These are phyloP conservation scores for Beris morrisii DNA, from an alignment of 2,888 invertebrate species.

Conservation along the genomic window DNA sequence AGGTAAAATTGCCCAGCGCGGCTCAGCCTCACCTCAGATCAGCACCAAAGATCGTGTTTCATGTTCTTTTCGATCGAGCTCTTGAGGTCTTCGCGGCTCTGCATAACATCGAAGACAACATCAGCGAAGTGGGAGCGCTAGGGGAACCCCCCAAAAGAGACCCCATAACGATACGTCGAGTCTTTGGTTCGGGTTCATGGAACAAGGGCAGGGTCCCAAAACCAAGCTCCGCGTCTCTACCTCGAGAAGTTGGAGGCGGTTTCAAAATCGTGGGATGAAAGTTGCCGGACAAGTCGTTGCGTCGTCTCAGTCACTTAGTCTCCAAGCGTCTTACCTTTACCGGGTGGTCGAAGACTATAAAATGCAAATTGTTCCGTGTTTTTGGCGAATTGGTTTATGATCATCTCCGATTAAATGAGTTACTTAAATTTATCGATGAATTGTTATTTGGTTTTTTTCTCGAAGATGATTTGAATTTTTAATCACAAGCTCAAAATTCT, in stretches of 20 bases:
- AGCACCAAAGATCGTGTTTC: conserved; percentile 27
- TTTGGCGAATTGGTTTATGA: too few relatives aligned
- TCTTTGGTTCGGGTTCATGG: conserved; percentile 24
- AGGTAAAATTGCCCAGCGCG: conserved; percentile 13
- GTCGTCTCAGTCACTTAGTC: background rate
- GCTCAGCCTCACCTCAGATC: conserved; percentile 13
- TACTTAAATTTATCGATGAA: too few relatives aligned
- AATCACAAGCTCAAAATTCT: too few relatives aligned
- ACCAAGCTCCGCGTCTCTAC: conserved; percentile 11
- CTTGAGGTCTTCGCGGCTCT: conserved; percentile 15
- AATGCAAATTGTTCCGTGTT: too few relatives aligned
- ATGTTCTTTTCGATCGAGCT: conserved; percentile 1
- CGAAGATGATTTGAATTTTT: too few relatives aligned
- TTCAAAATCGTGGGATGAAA: conserved; percentile 32
- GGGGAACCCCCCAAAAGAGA: conserved; percentile 17
- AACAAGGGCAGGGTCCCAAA: conserved; percentile 28
- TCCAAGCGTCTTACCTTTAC: too few relatives aligned
- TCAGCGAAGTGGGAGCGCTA: conserved; percentile 7
- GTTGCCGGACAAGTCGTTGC: conserved; percentile 22
- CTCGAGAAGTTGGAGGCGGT: conserved; percentile 19
- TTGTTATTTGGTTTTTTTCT: too few relatives aligned
- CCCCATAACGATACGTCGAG: conserved; percentile 2
- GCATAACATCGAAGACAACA: background rate
- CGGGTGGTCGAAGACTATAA: too few relatives aligned
- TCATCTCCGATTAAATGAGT: too few relatives aligned